A percentile compares a stretch with the other conserved stretches of the same genome.
These are phyloP conservation scores for Athalia cordata DNA, from an alignment of 2,888 invertebrate genomes.

Conservation along the genomic window DNA sequence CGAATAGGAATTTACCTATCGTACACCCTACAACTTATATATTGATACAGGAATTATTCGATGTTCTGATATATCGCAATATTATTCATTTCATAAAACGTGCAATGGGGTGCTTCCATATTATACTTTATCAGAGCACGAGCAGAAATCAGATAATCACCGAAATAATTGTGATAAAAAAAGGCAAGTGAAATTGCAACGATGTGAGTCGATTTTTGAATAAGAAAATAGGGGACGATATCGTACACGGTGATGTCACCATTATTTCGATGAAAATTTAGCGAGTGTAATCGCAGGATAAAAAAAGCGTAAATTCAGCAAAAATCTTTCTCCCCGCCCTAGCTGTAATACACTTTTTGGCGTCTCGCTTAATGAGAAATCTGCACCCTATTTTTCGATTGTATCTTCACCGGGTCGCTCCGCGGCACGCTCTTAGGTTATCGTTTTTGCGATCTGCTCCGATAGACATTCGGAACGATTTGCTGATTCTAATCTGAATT, in stretches of 20 bases:
- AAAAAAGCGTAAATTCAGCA: neutral
- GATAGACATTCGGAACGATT: slow-evolving; percentile 15
- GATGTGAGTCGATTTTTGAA: no score
- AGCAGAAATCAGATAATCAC: no score
- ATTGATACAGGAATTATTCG: no score
- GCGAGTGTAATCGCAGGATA: neutral
- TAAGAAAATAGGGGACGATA: no score
- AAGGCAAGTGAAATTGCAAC: no score
- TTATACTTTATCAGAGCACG: neutral
- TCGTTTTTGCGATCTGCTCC: slow-evolving; percentile 4
- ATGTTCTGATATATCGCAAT: no score
- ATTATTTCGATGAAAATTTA: neutral
- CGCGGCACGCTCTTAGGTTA: neutral
- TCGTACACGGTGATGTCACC: no score
- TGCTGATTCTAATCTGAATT: slow-evolving; percentile 24
- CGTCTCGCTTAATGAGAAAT: slow-evolving; percentile 9
- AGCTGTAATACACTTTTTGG: neutral
- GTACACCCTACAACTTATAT: no score
- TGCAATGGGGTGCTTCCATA: no score
- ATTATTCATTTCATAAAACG: no score
- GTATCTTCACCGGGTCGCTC: neutral
- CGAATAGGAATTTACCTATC: no score
- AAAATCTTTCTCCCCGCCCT: neutral
- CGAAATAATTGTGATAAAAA: no score
- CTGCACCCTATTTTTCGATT: slow-evolving; percentile 12